Evolutionary conservation across 2,888 invertebrate species (phyloP).

Genomic region (Pyrocoelia pectoralis): DNA sequence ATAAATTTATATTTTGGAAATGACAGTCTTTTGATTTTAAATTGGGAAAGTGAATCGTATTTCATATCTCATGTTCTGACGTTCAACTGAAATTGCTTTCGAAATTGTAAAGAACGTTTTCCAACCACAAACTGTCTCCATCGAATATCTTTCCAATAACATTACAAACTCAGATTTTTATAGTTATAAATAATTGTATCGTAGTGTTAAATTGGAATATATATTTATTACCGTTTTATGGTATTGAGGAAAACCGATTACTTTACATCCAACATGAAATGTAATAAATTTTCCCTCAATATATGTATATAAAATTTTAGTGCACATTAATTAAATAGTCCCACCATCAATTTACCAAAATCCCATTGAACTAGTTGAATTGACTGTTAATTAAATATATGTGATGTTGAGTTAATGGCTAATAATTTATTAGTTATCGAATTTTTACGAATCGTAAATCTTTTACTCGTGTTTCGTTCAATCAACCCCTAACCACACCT

Average conservation of each 20-base stretch:
- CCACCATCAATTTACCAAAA: background rate
- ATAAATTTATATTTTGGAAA: conserved; percentile 30
- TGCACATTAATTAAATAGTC: background rate
- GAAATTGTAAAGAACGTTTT: conserved; percentile 33
- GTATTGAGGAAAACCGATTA: background rate
- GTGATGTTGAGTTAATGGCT: no score
- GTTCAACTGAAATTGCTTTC: conserved; percentile 31
- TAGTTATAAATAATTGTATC: background rate
- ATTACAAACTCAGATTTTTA: background rate
- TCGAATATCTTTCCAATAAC: background rate
- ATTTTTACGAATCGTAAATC: no score
- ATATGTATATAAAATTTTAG: background rate
- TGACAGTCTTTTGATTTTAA: conserved; percentile 34
- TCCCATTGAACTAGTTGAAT: background rate
- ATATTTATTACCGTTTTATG: background rate
- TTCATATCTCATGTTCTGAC: conserved; percentile 30
- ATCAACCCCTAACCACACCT: no score
- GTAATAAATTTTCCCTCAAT: no score
- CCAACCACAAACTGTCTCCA: conserved; percentile 1
- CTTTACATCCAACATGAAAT: no score
- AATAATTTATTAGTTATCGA: no score
- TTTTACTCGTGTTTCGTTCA: no score
- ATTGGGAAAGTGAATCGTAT: conserved; percentile 34
- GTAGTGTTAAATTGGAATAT: background rate
- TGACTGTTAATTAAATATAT: no score